Conservation (phyloP, 1,140 invertebrate genomes). For the Ectropis grisescens region DNA sequence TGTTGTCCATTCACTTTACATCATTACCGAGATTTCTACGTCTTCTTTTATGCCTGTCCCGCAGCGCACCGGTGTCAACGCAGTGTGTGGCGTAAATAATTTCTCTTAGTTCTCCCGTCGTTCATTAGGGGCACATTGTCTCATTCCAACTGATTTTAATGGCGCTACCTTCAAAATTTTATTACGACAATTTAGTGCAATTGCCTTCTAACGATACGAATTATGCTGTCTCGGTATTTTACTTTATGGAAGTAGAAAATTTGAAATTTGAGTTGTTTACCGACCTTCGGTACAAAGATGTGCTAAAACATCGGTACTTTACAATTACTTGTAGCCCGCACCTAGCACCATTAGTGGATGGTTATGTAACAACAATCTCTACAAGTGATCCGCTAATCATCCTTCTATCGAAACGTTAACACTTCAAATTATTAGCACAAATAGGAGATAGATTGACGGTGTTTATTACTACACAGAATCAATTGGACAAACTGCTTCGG, state of each 20-base stretch:
- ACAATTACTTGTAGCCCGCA: slow-evolving; percentile 2
- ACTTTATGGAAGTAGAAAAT: slow-evolving; percentile 1
- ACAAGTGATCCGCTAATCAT: slow-evolving; percentile 49
- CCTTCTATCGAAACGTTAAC: slow-evolving; percentile 46
- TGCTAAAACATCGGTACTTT: slow-evolving; percentile 25
- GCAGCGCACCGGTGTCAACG: slow-evolving; percentile 32
- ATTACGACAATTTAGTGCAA: slow-evolving; percentile 38
- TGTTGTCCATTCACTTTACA: slow-evolving; percentile 57
- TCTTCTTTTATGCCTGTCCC: slow-evolving; percentile 39
- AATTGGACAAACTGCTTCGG: slow-evolving; percentile 57
- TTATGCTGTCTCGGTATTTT: slow-evolving; percentile 13
- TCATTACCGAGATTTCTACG: slow-evolving; percentile 46
- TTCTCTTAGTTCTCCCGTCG: slow-evolving; percentile 35
- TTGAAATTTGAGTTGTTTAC: no score
- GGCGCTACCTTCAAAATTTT: slow-evolving; percentile 44
- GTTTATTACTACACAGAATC: slow-evolving; percentile 52
- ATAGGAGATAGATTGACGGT: slow-evolving; percentile 25
- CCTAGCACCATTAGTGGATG: slow-evolving; percentile 35
- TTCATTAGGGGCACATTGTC: slow-evolving; percentile 56
- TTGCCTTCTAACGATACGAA: slow-evolving; percentile 23
- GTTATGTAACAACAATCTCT: slow-evolving; percentile 48
- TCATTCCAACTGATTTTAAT: slow-evolving; percentile 44
- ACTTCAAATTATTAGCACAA: slow-evolving; percentile 52
- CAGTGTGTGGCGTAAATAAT: slow-evolving; percentile 59
- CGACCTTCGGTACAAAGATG: slow-evolving; percentile 1